Evolutionary conservation across 2,113 vertebrate species (phyloP).

Genomic region (Anarrhichthys ocellatus): DNA sequence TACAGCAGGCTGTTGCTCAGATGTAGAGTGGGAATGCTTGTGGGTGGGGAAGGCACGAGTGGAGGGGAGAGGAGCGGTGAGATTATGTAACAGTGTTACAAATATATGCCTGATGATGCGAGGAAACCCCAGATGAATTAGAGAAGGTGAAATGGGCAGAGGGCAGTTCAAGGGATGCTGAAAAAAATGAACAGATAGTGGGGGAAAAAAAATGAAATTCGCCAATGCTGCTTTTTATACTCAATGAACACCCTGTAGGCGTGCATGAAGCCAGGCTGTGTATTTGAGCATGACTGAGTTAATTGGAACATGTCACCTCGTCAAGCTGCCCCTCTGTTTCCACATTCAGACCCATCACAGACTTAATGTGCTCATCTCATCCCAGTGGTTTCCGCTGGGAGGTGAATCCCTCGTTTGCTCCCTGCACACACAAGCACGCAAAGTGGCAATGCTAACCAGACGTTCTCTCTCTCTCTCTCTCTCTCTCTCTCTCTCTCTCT

Average conservation of each 20-base stretch:
- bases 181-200: constrained; percentile 24
- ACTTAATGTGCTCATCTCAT: constrained; percentile 71
- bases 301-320: constrained; percentile 72
- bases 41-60: constrained; percentile 58
- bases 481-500: constrained; percentile 19
- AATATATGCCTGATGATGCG: constrained; percentile 68
- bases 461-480: constrained; percentile 30
- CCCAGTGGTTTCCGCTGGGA: constrained; percentile 60
- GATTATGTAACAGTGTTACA: constrained; percentile 74
- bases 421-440: constrained; percentile 25
- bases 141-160: constrained; percentile 38
- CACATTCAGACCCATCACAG: constrained; percentile 47
- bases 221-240: constrained; percentile 22
- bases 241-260: constrained; percentile 26
- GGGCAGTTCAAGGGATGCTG: constrained; percentile 16
- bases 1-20: constrained; percentile 72
- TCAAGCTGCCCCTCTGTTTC: constrained; percentile 70
- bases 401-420: constrained; percentile 46
- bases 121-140: constrained; percentile 65
- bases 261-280: constrained; percentile 27
- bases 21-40: constrained; percentile 61
- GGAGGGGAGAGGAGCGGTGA: constrained; percentile 3
- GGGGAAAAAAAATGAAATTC: constrained; percentile 14
- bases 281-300: constrained; percentile 62
- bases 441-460: constrained; percentile 51